These are phyloP conservation scores for Discoglossus pictus DNA, from an alignment of 2,797 vertebrate genomes.

Conservation along the genomic window DNA sequence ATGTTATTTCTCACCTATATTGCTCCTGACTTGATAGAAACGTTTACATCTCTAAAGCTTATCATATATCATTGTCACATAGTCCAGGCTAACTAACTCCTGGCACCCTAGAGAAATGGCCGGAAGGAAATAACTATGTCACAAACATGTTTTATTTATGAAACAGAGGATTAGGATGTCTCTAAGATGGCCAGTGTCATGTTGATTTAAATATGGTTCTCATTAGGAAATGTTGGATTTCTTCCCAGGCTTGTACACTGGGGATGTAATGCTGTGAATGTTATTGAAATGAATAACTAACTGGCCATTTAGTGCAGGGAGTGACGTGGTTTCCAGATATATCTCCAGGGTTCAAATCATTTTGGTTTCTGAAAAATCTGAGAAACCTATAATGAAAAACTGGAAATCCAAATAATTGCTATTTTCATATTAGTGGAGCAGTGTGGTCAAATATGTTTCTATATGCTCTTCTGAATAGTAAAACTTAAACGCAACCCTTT, in stretches of 20 bases:
- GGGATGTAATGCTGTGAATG: slow-evolving; percentile 54
- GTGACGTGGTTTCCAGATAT: too few species aligned
- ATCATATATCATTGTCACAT: neutral
- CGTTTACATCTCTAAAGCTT: too few species aligned
- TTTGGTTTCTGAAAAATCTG: too few species aligned
- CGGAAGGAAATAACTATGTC: slow-evolving; percentile 25
- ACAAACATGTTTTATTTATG: slow-evolving; percentile 51
- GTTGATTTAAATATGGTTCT: slow-evolving; percentile 59
- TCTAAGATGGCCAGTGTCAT: slow-evolving; percentile 50
- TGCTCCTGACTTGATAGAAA: too few species aligned
- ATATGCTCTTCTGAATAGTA: too few species aligned
- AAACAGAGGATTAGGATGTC: slow-evolving; percentile 50
- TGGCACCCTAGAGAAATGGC: neutral
- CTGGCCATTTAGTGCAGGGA: slow-evolving; percentile 56
- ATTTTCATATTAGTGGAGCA: too few species aligned
- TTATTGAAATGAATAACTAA: slow-evolving; percentile 57
- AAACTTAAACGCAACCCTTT: too few species aligned
- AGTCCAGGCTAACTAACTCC: neutral
- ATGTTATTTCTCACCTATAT: too few species aligned
- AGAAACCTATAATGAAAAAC: too few species aligned
- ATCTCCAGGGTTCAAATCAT: too few species aligned
- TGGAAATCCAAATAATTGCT: too few species aligned
- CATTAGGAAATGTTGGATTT: slow-evolving; percentile 62
- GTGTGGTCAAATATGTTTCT: too few species aligned
- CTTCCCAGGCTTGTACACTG: slow-evolving; percentile 53